A percentile compares a stretch with the other conserved stretches of the same genome.
phyloP scores from a whole-genome alignment of 1,140 invertebrate genomes.

The Camponotus floridanus region DNA sequence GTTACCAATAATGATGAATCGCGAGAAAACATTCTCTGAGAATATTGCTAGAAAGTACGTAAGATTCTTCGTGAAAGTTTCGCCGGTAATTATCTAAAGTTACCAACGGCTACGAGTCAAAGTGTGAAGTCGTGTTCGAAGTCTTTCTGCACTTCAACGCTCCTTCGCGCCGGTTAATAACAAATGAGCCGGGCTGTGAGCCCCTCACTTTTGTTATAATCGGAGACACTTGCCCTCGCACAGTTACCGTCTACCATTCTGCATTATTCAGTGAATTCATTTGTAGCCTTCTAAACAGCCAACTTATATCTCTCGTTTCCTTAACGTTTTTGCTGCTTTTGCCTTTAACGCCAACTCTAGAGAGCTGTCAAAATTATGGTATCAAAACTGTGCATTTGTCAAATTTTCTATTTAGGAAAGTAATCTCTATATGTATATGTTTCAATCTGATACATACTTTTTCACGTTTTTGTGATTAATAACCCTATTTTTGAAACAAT shows the following conservation, averaged over 20 bases:
- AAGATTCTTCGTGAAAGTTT: constrained; percentile 81
- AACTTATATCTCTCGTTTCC: constrained; percentile 50
- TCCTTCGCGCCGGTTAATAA: constrained; percentile 84
- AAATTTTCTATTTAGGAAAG: not conserved
- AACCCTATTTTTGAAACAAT: constrained; percentile 6
- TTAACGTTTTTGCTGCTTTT: constrained; percentile 20
- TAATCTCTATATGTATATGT: not conserved
- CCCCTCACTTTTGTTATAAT: constrained; percentile 85
- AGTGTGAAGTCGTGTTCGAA: constrained; percentile 86
- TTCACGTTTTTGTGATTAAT: not conserved
- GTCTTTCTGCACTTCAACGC: constrained; percentile 84
- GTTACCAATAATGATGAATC: constrained; percentile 34
- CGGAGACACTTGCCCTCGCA: constrained; percentile 82
- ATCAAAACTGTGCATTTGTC: not conserved
- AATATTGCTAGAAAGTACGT: constrained; percentile 56
- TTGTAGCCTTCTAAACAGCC: constrained; percentile 84
- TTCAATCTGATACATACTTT: not conserved
- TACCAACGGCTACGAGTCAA: constrained; percentile 83
- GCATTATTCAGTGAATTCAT: constrained; percentile 84
- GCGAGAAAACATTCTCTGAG: constrained; percentile 61
- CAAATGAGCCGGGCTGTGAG: constrained; percentile 83
- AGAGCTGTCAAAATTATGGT: not conserved
- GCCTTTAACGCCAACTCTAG: not conserved
- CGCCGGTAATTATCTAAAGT: constrained; percentile 85
- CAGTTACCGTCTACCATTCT: constrained; percentile 83